Evolutionary conservation across 2,113 vertebrate species (phyloP).

Genomic region (Condylura cristata): DNA sequence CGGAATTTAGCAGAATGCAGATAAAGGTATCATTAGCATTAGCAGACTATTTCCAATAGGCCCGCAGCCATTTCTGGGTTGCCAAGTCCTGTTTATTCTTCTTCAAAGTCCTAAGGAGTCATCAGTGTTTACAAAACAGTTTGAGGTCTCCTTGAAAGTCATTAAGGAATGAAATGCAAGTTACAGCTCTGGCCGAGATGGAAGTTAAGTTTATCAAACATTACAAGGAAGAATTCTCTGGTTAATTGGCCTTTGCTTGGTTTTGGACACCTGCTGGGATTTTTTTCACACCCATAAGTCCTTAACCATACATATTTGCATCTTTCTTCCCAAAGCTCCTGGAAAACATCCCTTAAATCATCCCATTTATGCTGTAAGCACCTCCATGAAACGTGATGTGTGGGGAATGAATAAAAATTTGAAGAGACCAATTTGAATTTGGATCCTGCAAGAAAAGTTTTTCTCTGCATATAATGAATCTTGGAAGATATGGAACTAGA

Average conservation of each 20-base stretch:
- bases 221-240: slow-evolving; percentile 13
- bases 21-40: neutral
- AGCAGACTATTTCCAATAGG: neutral
- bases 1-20: neutral
- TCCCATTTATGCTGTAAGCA: neutral
- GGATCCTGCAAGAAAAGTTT: neutral
- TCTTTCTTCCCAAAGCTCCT: neutral
- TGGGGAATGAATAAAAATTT: neutral
- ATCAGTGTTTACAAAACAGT: slow-evolving; percentile 56
- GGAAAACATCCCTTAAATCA: neutral
- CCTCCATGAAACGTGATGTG: neutral
- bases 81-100: slow-evolving; percentile 20
- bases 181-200: neutral
- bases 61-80: neutral
- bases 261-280: slow-evolving; percentile 35
- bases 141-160: slow-evolving; percentile 36
- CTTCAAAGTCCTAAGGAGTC: slow-evolving; percentile 52
- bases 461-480: neutral
- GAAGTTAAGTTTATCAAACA: slow-evolving; percentile 48
- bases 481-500: neutral
- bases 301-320: neutral
- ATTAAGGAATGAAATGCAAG: slow-evolving; percentile 18
- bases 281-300: neutral
- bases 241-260: slow-evolving; percentile 41
- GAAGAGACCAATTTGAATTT: neutral